Evolutionary conservation across 1,140 invertebrate genomes (phyloP).

Genomic region (Drosophila lowei): DNA sequence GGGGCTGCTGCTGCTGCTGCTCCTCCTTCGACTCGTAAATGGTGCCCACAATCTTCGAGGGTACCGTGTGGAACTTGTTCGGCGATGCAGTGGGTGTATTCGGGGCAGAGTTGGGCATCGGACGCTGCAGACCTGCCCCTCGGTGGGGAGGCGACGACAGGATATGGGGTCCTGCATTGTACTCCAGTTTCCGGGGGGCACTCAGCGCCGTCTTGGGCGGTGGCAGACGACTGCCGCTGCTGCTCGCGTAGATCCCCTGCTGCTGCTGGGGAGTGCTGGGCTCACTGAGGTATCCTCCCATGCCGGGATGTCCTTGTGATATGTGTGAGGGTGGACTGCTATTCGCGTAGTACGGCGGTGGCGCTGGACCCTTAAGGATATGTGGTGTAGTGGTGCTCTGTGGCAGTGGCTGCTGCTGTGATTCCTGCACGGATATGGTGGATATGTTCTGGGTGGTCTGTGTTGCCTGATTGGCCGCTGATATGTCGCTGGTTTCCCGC

Average conservation of each 20-base stretch:
- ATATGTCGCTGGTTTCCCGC: conserved; percentile 79
- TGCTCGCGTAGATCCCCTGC: conserved; percentile 56
- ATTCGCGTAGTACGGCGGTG: conserved; percentile 67
- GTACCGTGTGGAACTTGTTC: conserved; percentile 82
- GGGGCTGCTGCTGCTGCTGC: conserved; percentile 83
- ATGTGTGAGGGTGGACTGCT: conserved; percentile 45
- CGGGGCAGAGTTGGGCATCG: conserved; percentile 83
- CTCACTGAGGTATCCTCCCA: conserved; percentile 60
- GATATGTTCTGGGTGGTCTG: conserved; percentile 76
- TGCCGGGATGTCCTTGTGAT: conserved; percentile 37
- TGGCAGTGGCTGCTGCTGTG: neutral
- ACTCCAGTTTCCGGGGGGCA: conserved; percentile 68
- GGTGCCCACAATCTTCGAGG: conserved; percentile 75
- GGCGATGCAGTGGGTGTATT: conserved; percentile 84
- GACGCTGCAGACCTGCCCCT: conserved; percentile 76
- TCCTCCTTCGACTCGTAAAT: conserved; percentile 86
- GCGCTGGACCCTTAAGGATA: conserved; percentile 68
- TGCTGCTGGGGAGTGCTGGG: conserved; percentile 66
- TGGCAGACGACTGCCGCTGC: conserved; percentile 42
- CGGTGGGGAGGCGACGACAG: conserved; percentile 84
- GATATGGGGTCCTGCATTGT: conserved; percentile 72
- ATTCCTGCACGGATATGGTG: conserved; percentile 38
- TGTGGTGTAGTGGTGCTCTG: conserved; percentile 38
- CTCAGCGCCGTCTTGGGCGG: conserved; percentile 58
- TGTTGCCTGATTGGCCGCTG: conserved; percentile 41